phyloP scores from a whole-genome alignment of 2,113 vertebrate species.

The Odontophorus gujanensis region DNA sequence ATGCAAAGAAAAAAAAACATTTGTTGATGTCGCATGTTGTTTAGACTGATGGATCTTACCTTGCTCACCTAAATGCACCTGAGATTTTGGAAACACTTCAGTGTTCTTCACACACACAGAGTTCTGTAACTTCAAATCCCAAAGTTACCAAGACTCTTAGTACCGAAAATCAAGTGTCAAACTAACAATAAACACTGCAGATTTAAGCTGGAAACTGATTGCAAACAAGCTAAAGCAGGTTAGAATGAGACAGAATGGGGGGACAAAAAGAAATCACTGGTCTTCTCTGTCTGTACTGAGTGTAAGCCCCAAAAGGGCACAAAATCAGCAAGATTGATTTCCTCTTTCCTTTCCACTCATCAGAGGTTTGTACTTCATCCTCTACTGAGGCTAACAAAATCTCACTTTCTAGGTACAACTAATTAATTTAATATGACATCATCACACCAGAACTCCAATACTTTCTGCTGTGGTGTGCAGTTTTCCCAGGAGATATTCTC shows the following conservation, averaged over 20 bases:
- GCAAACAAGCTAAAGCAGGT: not conserved
- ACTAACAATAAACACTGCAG: not conserved
- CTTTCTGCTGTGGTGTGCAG: slow-evolving; percentile 11
- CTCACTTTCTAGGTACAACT: slow-evolving; percentile 6
- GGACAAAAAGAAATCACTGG: not conserved
- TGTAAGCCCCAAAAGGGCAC: not conserved
- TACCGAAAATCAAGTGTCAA: not conserved
- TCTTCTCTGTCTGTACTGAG: not conserved
- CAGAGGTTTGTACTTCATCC: not conserved
- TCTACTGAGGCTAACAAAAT: slow-evolving; percentile 12
- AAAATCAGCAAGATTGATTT: not conserved
- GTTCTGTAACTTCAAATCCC: not conserved
- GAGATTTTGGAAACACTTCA: not conserved
- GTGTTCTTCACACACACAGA: not conserved
- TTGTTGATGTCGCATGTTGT: not conserved
- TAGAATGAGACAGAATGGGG: not conserved
- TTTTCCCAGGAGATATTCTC: slow-evolving; percentile 47
- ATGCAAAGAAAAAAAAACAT: not conserved
- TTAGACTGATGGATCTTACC: not conserved
- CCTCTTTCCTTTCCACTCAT: not conserved
- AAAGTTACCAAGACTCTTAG: not conserved
- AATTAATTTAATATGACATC: slow-evolving; percentile 45
- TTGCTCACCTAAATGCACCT: not conserved
- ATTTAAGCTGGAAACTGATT: not conserved
- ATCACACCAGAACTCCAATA: not conserved